These are phyloP conservation scores for Vidua macroura DNA, from an alignment of 2,113 vertebrate genomes.

Conservation along the genomic window DNA sequence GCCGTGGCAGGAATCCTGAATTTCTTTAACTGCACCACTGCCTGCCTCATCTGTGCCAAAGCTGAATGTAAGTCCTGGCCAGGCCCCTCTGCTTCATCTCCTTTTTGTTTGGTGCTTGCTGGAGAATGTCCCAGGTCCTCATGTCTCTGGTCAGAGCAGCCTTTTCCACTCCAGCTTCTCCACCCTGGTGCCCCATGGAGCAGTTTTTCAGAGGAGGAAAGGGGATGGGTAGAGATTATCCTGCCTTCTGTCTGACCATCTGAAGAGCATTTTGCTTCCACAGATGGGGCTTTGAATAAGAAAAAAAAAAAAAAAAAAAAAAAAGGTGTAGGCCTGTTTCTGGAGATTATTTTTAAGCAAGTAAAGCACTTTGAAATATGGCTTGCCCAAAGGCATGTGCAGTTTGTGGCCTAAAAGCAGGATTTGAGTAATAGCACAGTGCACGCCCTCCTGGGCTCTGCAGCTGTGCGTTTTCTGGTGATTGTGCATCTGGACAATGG, in stretches of 20 bases:
- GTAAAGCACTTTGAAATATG: conserved; percentile 31
- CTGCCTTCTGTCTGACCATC: conserved; percentile 51
- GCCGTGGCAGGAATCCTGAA: conserved; percentile 92
- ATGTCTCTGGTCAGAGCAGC: not conserved
- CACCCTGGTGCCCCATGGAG: conserved; percentile 3
- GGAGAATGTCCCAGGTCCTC: not conserved
- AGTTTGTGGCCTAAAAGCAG: conserved; percentile 42
- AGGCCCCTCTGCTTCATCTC: not conserved
- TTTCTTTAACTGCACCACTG: conserved; percentile 95
- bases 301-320: not conserved
- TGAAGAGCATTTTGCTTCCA: conserved; percentile 41
- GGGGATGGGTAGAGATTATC: not conserved
- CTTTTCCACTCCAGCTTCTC: not conserved
- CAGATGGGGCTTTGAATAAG: conserved; percentile 28
- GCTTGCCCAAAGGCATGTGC: conserved; percentile 10
- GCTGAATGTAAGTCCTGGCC: conserved; percentile 87
- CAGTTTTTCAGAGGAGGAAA: conserved; percentile 3
- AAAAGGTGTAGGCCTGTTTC: not conserved
- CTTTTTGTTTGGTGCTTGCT: not conserved
- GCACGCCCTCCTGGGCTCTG: not conserved
- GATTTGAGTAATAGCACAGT: conserved; percentile 37
- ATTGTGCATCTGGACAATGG: not conserved
- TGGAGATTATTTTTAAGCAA: conserved; percentile 41
- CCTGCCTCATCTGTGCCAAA: conserved; percentile 98
- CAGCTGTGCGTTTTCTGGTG: not conserved